Conservation (phyloP, 2,113 vertebrate species). For the Microcebus lehilahytsara region DNA sequence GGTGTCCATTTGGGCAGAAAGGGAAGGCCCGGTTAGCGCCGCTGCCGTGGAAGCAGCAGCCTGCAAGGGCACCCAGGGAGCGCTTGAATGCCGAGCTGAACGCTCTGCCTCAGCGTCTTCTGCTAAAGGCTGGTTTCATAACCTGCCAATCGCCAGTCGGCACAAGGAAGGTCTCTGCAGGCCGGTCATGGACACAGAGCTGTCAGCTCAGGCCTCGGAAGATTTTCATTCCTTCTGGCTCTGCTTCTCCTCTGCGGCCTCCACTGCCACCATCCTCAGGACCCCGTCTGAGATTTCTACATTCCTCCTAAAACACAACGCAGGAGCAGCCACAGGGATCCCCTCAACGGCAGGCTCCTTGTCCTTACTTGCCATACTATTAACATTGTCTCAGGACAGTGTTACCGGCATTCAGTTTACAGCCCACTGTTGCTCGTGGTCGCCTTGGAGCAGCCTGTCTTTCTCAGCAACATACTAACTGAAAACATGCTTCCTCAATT, state of each 20-base stretch:
- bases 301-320: background rate
- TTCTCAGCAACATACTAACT: background rate
- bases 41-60: background rate
- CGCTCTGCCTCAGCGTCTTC: background rate
- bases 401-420: background rate
- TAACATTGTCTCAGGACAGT: fast-evolving
- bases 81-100: background rate
- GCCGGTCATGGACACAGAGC: background rate
- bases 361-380: too few relatives aligned
- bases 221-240: too few relatives aligned
- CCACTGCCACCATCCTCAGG: background rate
- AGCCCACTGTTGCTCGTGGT: too few relatives aligned
- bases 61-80: background rate
- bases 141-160: background rate
- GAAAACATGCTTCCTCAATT: background rate
- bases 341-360: fast-evolving
- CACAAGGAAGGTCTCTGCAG: background rate
- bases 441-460: background rate
- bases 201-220: background rate
- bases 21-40: background rate
- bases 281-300: background rate
- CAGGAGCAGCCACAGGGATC: fast-evolving
- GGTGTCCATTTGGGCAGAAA: background rate
- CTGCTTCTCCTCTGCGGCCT: fast-evolving
- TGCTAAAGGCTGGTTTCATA: background rate